Percentiles rank a stretch among this genome's conserved stretches.
These are phyloP conservation scores for Acrocephalus scirpaceus DNA, from an alignment of 2,797 vertebrate genomes.

Conservation along the genomic window DNA sequence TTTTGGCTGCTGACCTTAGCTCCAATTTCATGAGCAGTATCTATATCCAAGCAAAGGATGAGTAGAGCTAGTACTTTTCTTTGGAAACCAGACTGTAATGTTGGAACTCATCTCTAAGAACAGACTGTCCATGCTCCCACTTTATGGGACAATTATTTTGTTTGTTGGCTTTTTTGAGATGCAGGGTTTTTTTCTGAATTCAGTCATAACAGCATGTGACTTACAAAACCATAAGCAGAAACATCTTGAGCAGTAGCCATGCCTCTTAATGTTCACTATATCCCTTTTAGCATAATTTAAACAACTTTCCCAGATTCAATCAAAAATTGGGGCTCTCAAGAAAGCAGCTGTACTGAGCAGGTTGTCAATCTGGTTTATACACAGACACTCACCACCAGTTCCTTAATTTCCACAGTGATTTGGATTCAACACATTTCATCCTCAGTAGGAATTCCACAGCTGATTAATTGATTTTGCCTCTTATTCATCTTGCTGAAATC, in stretches of 20 bases:
- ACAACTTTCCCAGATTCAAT: not conserved
- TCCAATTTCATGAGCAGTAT: not conserved
- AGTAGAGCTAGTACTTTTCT: not conserved
- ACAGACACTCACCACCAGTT: not conserved
- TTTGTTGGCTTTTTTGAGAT: not conserved
- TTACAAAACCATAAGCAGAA: not conserved
- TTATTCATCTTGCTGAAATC: not conserved
- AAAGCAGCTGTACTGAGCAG: not conserved
- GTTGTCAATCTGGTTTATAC: not conserved
- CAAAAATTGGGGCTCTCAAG: not conserved
- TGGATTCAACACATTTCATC: not conserved
- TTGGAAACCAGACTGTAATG: not conserved
- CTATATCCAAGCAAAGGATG: not conserved
- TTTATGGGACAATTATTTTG: not conserved
- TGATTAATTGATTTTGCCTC: conserved; percentile 7
- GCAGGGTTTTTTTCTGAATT: not conserved
- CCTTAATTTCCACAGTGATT: not conserved
- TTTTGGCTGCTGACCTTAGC: not conserved
- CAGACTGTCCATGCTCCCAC: not conserved
- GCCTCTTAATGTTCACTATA: not conserved
- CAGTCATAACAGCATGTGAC: not conserved
- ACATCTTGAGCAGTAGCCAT: not conserved
- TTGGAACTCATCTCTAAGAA: not conserved
- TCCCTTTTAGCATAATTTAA: not conserved
- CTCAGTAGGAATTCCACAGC: not conserved